Conservation (phyloP, 2,888 invertebrate genomes). For the Amblyjoppa proteus region DNA sequence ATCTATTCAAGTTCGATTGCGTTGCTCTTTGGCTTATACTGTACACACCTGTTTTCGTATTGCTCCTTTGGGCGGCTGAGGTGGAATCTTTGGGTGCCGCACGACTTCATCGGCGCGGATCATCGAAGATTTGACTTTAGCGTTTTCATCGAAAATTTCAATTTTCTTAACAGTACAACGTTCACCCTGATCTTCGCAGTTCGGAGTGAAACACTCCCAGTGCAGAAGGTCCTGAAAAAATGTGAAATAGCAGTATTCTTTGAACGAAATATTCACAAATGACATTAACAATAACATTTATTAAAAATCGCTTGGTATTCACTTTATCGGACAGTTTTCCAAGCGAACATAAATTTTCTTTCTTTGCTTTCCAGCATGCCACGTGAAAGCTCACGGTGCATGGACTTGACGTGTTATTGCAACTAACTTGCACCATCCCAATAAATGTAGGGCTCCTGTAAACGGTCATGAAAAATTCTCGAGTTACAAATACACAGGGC, state of each 20-base stretch:
- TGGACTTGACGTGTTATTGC: slow-evolving; percentile 71
- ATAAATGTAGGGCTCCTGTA: slow-evolving; percentile 77
- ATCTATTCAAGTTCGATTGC: not conserved
- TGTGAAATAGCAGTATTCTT: slow-evolving; percentile 9
- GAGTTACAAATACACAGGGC: not conserved
- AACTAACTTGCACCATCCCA: slow-evolving; percentile 76
- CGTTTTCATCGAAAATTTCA: slow-evolving; percentile 72
- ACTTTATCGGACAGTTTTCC: slow-evolving; percentile 76
- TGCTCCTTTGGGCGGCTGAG: slow-evolving; percentile 71
- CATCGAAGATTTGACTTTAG: slow-evolving; percentile 65
- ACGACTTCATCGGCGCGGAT: slow-evolving; percentile 42
- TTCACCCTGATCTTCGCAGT: slow-evolving; percentile 69
- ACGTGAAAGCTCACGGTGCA: slow-evolving; percentile 76
- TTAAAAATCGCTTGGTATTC: slow-evolving; percentile 16
- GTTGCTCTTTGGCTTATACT: not conserved
- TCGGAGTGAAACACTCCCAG: slow-evolving; percentile 74
- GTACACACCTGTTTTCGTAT: slow-evolving; percentile 72
- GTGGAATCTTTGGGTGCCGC: slow-evolving; percentile 27
- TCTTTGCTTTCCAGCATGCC: slow-evolving; percentile 77
- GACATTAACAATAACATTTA: not conserved
- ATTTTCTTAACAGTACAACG: slow-evolving; percentile 70
- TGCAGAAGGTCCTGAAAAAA: slow-evolving; percentile 72
- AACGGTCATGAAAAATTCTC: slow-evolving; percentile 31
- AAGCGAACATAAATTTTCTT: slow-evolving; percentile 70
- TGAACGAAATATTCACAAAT: not conserved